Percentiles rank a stretch among this genome's conserved stretches.
phyloP scores from a whole-genome alignment of 1,140 invertebrate genomes.

The Brachionus plicatilis region DNA sequence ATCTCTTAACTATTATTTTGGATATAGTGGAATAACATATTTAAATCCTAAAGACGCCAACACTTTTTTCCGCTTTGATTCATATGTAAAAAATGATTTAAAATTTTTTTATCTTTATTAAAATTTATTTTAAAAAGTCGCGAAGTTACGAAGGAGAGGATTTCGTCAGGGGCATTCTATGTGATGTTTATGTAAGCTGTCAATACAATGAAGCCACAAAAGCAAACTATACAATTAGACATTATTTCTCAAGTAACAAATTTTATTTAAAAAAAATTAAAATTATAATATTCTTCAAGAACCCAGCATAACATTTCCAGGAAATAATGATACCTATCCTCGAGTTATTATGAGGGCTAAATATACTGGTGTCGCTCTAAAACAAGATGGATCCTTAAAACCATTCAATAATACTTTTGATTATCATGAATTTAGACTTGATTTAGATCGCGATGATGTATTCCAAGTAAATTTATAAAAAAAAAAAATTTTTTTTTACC shows the following conservation, averaged over 20 bases:
- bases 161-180: not conserved
- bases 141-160: not conserved
- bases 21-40: not conserved
- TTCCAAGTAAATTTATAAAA: not conserved
- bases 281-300: not conserved
- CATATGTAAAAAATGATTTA: not conserved
- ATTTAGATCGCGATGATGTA: conserved; percentile 2
- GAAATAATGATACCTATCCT: not conserved
- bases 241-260: conserved; percentile 19
- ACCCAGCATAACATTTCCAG: not conserved
- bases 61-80: not conserved
- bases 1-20: conserved; percentile 16
- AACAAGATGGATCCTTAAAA: not conserved
- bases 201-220: conserved; percentile 22
- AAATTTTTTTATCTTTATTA: not conserved
- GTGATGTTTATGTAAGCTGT: conserved; percentile 22
- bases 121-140: not conserved
- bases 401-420: not conserved
- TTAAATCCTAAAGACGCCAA: not conserved
- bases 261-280: not conserved
- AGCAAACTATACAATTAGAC: not conserved
- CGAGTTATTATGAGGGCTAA: conserved; percentile 5
- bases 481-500: not conserved
- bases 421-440: conserved; percentile 16
- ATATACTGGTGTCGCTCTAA: not conserved